Conservation (phyloP, 2,888 invertebrate species). For the Dilophus febrilis region DNA sequence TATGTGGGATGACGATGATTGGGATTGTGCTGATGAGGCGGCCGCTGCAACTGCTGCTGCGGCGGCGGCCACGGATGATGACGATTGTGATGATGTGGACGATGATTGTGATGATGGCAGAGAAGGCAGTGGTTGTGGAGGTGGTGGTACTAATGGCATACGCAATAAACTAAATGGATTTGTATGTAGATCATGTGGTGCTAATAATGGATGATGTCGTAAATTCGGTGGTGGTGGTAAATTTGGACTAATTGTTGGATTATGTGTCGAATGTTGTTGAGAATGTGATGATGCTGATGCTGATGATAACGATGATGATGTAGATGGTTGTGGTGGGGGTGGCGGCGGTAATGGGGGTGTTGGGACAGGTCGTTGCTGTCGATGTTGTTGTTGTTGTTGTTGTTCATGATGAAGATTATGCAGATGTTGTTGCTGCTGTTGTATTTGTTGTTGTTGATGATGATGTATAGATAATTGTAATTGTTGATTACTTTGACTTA, state of each 20-base stretch:
- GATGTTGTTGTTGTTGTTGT: slow-evolving; percentile 39
- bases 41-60: no score
- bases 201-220: slow-evolving; percentile 48
- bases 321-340: slow-evolving; percentile 46
- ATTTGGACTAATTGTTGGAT: slow-evolving; percentile 15
- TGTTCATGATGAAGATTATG: slow-evolving; percentile 39
- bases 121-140: slow-evolving; percentile 13
- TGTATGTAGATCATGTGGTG: slow-evolving; percentile 56
- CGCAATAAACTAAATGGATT: slow-evolving; percentile 56
- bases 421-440: slow-evolving; percentile 23
- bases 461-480: slow-evolving; percentile 15
- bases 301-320: slow-evolving; percentile 48
- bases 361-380: slow-evolving; percentile 28
- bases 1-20: slow-evolving; percentile 52
- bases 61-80: no score
- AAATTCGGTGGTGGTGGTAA: slow-evolving; percentile 42
- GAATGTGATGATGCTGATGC: slow-evolving; percentile 37
- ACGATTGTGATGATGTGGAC: slow-evolving; percentile 55
- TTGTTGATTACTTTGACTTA: slow-evolving; percentile 13
- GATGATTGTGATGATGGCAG: slow-evolving; percentile 31
- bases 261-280: slow-evolving; percentile 29
- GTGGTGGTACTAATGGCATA: slow-evolving; percentile 55
- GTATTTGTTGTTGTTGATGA: slow-evolving; percentile 25
- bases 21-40: slow-evolving; percentile 29
- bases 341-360: slow-evolving; percentile 32